Conservation (phyloP, 1,140 invertebrate species). For the Drosophila nasuta region DNA sequence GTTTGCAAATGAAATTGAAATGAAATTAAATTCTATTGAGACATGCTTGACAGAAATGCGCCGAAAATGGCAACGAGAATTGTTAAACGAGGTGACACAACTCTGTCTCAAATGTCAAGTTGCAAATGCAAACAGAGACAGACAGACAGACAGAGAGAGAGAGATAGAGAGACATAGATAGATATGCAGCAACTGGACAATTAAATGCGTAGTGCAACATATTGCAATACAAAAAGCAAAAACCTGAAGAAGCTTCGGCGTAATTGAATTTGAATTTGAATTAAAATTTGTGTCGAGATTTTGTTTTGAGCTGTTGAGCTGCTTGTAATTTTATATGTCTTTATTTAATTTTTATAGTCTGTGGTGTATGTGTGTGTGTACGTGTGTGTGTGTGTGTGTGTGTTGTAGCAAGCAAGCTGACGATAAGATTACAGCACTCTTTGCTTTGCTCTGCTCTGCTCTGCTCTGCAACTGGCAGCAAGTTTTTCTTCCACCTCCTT, state of each 20-base stretch:
- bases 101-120: conserved; percentile 34
- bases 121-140: neutral
- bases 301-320: conserved; percentile 27
- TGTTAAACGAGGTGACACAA: conserved; percentile 1
- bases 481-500: neutral
- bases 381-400: neutral
- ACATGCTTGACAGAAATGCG: conserved; percentile 8
- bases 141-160: neutral
- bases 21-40: conserved; percentile 46
- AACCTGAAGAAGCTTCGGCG: conserved; percentile 22
- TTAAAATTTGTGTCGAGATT: conserved; percentile 29
- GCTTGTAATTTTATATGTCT: conserved; percentile 58
- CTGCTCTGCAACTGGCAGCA: conserved; percentile 31
- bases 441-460: conserved; percentile 34
- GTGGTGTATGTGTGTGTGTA: too few relatives aligned
- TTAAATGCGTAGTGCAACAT: conserved; percentile 35
- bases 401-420: conserved; percentile 50
- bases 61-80: conserved; percentile 13
- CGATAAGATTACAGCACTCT: conserved; percentile 64
- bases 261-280: conserved; percentile 34
- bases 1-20: conserved; percentile 36
- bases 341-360: conserved; percentile 66
- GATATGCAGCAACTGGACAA: conserved; percentile 24
- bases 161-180: neutral
- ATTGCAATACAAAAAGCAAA: conserved; percentile 30